A percentile compares a stretch with the other conserved stretches of the same genome.
These are phyloP conservation scores for Phodopus roborovskii DNA, from an alignment of 2,113 vertebrate species.

Conservation along the genomic window DNA sequence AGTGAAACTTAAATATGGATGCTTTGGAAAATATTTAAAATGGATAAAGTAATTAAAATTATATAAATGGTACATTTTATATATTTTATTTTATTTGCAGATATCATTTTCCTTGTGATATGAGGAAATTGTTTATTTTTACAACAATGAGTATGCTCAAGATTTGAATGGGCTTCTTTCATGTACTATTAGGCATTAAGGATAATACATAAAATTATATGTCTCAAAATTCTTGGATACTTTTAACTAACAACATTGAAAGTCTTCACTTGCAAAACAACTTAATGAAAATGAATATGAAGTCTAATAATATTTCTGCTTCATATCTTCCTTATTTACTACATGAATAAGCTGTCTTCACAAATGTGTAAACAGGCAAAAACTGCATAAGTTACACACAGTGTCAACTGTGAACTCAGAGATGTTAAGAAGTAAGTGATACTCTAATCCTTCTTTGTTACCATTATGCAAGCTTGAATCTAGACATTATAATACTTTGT, in stretches of 20 bases:
- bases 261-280: conserved; percentile 46
- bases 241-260: conserved; percentile 39
- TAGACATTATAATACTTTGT: conserved; percentile 63
- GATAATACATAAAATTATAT: not conserved
- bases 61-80: not conserved
- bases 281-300: conserved; percentile 39
- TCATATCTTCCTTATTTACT: conserved; percentile 17
- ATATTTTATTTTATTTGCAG: not conserved
- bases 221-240: conserved; percentile 19
- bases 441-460: conserved; percentile 65
- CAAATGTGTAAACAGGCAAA: conserved; percentile 51
- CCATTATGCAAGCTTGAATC: conserved; percentile 54
- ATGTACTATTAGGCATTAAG: conserved; percentile 49
- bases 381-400: conserved; percentile 7
- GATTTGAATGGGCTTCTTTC: conserved; percentile 8
- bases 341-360: conserved; percentile 19
- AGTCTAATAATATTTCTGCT: conserved; percentile 60
- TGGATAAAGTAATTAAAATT: conserved; percentile 36
- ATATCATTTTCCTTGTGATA: conserved; percentile 7
- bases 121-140: conserved; percentile 26
- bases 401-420: conserved; percentile 59
- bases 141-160: not conserved
- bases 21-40: conserved; percentile 23
- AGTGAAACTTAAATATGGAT: conserved; percentile 36
- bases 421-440: conserved; percentile 59